Evolutionary conservation across 1,140 invertebrate genomes (phyloP), one percentile per base, ranked within the genome.

Genomic region (Drosophila persimilis): DNA sequence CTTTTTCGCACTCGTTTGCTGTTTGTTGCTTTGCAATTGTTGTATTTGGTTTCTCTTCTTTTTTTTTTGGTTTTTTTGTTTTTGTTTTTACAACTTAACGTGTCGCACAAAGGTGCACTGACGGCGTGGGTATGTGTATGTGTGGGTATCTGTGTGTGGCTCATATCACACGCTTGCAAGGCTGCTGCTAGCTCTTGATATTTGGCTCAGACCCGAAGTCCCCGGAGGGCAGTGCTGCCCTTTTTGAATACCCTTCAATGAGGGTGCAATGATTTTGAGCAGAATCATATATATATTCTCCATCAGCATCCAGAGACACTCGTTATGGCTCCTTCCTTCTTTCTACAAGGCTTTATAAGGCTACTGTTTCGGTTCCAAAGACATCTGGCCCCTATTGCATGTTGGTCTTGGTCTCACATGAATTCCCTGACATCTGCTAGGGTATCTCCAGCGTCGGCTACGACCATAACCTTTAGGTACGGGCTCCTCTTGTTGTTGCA

Each of bases 71-170:
- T 0, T 26, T 26, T 59, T 46, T 20, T 69, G 72, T 77, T 83
- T 74, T 88, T 72, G 48, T 89, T 86, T 89, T 89, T 72, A 69
- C 65, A 86, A 86, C 65, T 88, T 89, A 89, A 79, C 84, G 84
- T 88, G 83, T 86, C 84, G 84, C 84, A 83, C 83, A 88, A 88
- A 89, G 84, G 83, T 88, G 79, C 72, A 72, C 73, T 71, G 24
- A 64, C 35, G 67, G 52, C 50, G 29, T 47, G 47, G 4, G 17
- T 31, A 26, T 26, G 47, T 6, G 17, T 31, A 26, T 26, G 17
- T 69, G 48, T 26, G 29, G 31, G 58, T 69, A 47, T 56, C 15
- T 48, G 44, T 74, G 47, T 69, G 55, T 35, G 29, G 57, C 52
- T 71, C 77, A 77, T 85, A 86, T 85, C 81, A 67, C 73, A 65